phyloP scores from a whole-genome alignment of 2,797 vertebrate species.

The Paramormyrops hopkinsi region DNA sequence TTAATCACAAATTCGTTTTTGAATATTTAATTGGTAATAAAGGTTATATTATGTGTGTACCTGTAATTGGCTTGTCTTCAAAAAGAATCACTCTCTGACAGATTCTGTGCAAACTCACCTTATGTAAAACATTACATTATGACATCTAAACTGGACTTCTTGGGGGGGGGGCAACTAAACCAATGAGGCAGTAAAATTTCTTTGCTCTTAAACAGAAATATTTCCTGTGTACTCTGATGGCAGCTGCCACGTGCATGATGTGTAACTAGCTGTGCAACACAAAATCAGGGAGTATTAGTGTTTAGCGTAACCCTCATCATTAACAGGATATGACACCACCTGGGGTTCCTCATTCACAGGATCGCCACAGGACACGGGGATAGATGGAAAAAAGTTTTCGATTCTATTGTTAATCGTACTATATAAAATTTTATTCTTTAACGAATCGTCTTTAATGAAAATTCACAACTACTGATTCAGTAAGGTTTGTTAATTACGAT shows the following conservation, averaged over 20 bases:
- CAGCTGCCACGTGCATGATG: slow-evolving; percentile 10
- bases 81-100: neutral
- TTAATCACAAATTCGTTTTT: neutral
- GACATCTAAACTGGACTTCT: neutral
- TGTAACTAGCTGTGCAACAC: slow-evolving; percentile 18
- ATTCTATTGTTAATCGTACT: neutral
- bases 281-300: slow-evolving; percentile 9
- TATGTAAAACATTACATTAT: neutral
- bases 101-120: neutral
- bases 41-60: neutral
- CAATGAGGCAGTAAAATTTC: neutral
- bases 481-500: neutral
- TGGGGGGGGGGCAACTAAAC: neutral
- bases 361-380: slow-evolving; percentile 12
- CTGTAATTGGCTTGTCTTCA: neutral
- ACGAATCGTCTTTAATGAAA: neutral
- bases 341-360: slow-evolving; percentile 15
- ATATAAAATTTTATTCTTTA: neutral
- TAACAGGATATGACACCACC: slow-evolving; percentile 24
- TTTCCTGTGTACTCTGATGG: neutral
- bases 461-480: neutral
- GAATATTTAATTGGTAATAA: neutral
- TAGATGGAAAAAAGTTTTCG: slow-evolving; percentile 7
- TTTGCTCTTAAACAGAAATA: neutral
- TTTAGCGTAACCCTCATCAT: slow-evolving; percentile 18